Evolutionary conservation across 2,888 invertebrate species (phyloP).

Genomic region (Polyploca ridens): DNA sequence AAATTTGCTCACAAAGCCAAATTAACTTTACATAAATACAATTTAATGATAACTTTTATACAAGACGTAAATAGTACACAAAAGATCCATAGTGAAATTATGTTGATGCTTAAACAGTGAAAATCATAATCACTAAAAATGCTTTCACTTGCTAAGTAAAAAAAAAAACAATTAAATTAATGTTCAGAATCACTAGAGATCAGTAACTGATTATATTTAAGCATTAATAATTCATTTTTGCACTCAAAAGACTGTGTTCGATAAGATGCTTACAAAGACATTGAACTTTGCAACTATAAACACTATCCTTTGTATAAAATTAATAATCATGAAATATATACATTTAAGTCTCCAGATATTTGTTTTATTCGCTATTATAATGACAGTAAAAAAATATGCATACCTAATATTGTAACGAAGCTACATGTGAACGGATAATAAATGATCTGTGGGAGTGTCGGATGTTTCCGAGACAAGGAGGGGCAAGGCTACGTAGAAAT

Average conservation of each 20-base stretch:
- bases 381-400: constrained; percentile 84
- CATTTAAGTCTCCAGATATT: constrained; percentile 76
- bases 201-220: constrained; percentile 64
- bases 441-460: constrained; percentile 66
- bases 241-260: constrained; percentile 55
- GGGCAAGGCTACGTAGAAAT: constrained; percentile 74
- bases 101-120: constrained; percentile 61
- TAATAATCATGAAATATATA: constrained; percentile 83
- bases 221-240: constrained; percentile 49
- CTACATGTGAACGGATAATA: constrained; percentile 79
- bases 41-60: constrained; percentile 81
- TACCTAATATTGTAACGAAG: constrained; percentile 83
- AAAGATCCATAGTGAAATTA: constrained; percentile 74
- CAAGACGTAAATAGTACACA: constrained; percentile 79
- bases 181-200: constrained; percentile 74
- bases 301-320: constrained; percentile 81
- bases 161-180: constrained; percentile 58
- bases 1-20: constrained; percentile 83
- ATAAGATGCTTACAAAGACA: constrained; percentile 65
- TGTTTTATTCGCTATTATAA: constrained; percentile 74
- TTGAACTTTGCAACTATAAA: constrained; percentile 74
- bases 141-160: constrained; percentile 62
- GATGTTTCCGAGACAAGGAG: constrained; percentile 63
- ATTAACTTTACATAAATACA: constrained; percentile 84
- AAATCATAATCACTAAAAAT: constrained; percentile 61